Evolutionary conservation across 23 tunicate genomes (phyloP), one percentile per base, ranked within the genome.

Genomic region (Aplidium turbinatum): DNA sequence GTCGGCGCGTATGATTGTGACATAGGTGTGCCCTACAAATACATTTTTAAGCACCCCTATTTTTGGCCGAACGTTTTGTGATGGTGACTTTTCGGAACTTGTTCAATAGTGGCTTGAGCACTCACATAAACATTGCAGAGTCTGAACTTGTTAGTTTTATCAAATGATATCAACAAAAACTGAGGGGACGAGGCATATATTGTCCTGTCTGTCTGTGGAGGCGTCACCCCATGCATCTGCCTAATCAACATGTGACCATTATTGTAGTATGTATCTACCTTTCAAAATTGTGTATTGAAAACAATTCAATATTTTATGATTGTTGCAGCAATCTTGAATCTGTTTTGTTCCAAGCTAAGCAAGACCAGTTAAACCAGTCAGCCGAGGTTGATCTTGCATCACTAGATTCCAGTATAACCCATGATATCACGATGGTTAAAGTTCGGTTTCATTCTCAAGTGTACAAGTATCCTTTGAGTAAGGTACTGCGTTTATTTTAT

Each of bases 361-460:
- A 70, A 47, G 76, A 70, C 11, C 5, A 27, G 2, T 3, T 47
- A 3, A 2, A 23, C n/a, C 33, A 3, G 3, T 4, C 34, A 23
- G 7, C 38, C 1, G 16, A 42, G 13, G 4, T 3, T n/a, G 45
- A 47, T 23, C 4, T 3, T 24, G 38, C 47, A 4, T 2, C 18
- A 3, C 19, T 9, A 9, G 58, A 47, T 16, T n/a, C 6, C 23
- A 50, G n/a, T 29, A 30, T 26, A 3, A 13, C 33, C 5, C 13
- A 65, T 35, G 50, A 65, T 7, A 19, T 3, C 36, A 45, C 48
- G n/a, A 45, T 70, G 7, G 76, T 70, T 13, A 70, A 70, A 47
- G 38, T 70, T 47, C 57, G 76, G 47, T 70, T 70, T 70, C 76
- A 70, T 3, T 70, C 76, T 21, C 33, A 21, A 21, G 36, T 70